phyloP scores from a whole-genome alignment of 1,140 invertebrate species.

The Drosophila repletoides region DNA sequence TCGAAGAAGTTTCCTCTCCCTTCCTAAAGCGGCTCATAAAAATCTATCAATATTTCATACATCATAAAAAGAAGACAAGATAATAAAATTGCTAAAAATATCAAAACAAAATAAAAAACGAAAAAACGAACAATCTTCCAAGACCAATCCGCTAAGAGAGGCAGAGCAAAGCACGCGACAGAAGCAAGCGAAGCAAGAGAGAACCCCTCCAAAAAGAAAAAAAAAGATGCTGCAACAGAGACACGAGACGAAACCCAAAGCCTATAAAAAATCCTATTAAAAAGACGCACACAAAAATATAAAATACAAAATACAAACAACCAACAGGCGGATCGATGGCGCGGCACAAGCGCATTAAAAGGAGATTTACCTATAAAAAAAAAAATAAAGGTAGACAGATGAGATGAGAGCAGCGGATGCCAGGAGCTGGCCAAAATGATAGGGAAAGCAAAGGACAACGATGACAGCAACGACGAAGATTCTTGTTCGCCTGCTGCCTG shows the following conservation, averaged over 20 bases:
- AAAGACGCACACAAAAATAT: slow-evolving; percentile 53
- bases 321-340: slow-evolving; percentile 48
- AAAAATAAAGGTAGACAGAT: slow-evolving; percentile 66
- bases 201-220: slow-evolving; percentile 7
- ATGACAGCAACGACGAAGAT: slow-evolving; percentile 22
- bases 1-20: slow-evolving; percentile 2
- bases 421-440: slow-evolving; percentile 36
- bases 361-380: slow-evolving; percentile 77
- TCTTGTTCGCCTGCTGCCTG: slow-evolving; percentile 34
- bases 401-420: slow-evolving; percentile 40
- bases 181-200: slow-evolving; percentile 29
- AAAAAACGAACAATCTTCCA: slow-evolving; percentile 2
- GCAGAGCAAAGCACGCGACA: slow-evolving; percentile 56
- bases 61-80: slow-evolving; percentile 43
- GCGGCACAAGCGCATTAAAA: slow-evolving; percentile 69
- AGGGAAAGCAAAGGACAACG: slow-evolving; percentile 40
- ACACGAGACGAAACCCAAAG: slow-evolving; percentile 23
- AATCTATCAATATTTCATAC: slow-evolving; percentile 47
- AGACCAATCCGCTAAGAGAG: slow-evolving; percentile 13
- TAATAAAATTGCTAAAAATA: slow-evolving; percentile 61
- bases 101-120: slow-evolving; percentile 31
- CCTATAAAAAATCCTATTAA: slow-evolving; percentile 75
- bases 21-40: slow-evolving; percentile 7
- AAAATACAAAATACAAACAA: slow-evolving; percentile 55
- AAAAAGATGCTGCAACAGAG: slow-evolving; percentile 42